Conservation (phyloP, 1,140 invertebrate species). For the Triops longicaudatus region DNA sequence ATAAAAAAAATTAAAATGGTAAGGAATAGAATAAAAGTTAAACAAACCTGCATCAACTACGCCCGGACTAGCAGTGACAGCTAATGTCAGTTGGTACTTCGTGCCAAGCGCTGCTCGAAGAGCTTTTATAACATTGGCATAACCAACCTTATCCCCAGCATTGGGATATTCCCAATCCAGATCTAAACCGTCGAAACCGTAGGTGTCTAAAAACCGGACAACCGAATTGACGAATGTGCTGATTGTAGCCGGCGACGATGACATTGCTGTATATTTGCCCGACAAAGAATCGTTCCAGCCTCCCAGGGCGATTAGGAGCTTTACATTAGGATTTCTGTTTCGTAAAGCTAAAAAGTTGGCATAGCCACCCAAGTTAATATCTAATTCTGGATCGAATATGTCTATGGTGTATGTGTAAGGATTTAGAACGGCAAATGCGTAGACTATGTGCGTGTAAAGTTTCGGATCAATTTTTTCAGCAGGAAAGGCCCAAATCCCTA, state of each 20-base stretch:
- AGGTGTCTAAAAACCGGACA: slow-evolving; percentile 44
- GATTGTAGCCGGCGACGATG: slow-evolving; percentile 15
- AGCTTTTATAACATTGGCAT: slow-evolving; percentile 20
- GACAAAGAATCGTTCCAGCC: slow-evolving; percentile 63
- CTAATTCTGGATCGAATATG: slow-evolving; percentile 21
- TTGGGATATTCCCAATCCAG: slow-evolving; percentile 50
- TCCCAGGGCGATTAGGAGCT: slow-evolving; percentile 60
- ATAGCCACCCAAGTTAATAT: slow-evolving; percentile 34
- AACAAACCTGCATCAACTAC: slow-evolving; percentile 14
- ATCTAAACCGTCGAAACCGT: slow-evolving; percentile 54
- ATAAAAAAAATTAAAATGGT: slow-evolving; percentile 1
- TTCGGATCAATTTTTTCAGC: slow-evolving; percentile 37
- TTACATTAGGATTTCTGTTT: slow-evolving; percentile 51
- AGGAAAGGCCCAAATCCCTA: slow-evolving; percentile 24
- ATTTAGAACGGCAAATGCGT: slow-evolving; percentile 40
- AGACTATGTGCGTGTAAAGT: slow-evolving; percentile 43
- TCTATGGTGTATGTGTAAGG: slow-evolving; percentile 31
- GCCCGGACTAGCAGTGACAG: slow-evolving; percentile 13
- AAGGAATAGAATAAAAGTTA: neutral
- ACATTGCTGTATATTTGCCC: slow-evolving; percentile 21
- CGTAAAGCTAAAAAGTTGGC: slow-evolving; percentile 45
- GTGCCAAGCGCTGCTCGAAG: slow-evolving; percentile 21
- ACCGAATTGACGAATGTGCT: slow-evolving; percentile 49
- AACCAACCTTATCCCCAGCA: slow-evolving; percentile 19
- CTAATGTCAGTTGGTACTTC: slow-evolving; percentile 22